Percentiles rank a stretch among this genome's conserved stretches.
Evolutionary conservation across 2,888 invertebrate genomes (phyloP).

Genomic region (Patella ulyssiponensis): DNA sequence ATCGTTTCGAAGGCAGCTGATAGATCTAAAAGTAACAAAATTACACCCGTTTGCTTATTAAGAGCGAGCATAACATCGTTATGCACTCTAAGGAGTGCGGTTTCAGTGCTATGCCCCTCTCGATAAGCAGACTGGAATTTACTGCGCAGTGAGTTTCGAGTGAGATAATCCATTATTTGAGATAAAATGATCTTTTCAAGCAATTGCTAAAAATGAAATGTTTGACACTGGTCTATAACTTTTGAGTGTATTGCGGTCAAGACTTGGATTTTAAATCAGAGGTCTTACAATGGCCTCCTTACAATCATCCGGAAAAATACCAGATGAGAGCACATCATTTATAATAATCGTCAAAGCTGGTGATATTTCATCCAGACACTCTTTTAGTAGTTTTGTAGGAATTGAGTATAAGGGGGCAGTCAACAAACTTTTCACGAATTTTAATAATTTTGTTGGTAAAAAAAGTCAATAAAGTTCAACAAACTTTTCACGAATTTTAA

Average conservation of each 20-base stretch:
- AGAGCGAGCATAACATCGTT: too few species aligned
- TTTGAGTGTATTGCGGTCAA: not conserved
- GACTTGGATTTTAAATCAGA: not conserved
- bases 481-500: not conserved
- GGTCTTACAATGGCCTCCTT: not conserved
- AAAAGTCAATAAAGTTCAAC: not conserved
- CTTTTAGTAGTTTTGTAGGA: not conserved
- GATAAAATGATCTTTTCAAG: not conserved
- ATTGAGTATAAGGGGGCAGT: not conserved
- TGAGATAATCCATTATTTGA: not conserved
- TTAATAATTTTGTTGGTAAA: not conserved
- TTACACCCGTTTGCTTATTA: too few species aligned
- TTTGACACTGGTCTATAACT: not conserved
- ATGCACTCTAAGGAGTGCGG: not conserved
- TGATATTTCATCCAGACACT: not conserved
- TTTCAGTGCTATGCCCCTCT: conserved; percentile 7
- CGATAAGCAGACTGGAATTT: not conserved
- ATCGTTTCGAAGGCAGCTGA: too few species aligned
- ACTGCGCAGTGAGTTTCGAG: not conserved
- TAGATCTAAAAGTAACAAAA: too few species aligned
- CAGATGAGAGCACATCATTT: not conserved
- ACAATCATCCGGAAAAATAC: not conserved
- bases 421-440: not conserved
- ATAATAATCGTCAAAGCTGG: not conserved
- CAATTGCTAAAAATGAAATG: not conserved